Conservation (phyloP, 2,797 vertebrate genomes). For the Sternotherus odoratus region DNA sequence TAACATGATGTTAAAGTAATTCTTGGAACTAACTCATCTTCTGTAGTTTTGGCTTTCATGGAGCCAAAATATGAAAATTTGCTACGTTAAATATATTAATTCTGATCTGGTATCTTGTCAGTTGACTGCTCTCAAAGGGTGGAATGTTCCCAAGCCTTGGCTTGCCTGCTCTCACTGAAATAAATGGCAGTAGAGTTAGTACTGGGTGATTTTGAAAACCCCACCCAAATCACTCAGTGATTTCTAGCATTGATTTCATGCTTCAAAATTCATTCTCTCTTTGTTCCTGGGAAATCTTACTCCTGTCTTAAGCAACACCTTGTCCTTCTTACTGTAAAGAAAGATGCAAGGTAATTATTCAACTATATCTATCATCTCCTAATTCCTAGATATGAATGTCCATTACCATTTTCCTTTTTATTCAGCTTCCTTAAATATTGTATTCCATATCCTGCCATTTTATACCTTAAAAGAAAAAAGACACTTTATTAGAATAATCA, state of each 20-base stretch:
- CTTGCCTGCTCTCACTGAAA: neutral
- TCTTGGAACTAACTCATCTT: neutral
- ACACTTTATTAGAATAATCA: neutral
- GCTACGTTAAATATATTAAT: neutral
- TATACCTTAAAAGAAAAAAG: neutral
- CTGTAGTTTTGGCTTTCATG: neutral
- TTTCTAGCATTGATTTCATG: neutral
- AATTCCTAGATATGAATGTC: neutral
- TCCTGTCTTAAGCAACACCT: neutral
- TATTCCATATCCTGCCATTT: neutral
- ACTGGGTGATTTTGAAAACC: neutral
- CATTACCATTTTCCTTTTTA: neutral
- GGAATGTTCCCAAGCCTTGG: neutral
- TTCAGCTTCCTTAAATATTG: neutral
- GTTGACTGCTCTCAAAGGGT: neutral
- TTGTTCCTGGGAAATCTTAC: neutral
- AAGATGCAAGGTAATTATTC: neutral
- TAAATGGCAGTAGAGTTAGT: neutral
- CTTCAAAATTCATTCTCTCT: neutral
- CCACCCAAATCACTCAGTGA: neutral
- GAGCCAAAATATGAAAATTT: neutral
- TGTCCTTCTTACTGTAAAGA: constrained; percentile 10
- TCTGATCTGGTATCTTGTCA: neutral
- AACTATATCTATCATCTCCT: neutral
- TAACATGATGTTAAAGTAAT: neutral